Conservation (phyloP, 2,797 vertebrate genomes). For the Ambastaia sidthimunki region DNA sequence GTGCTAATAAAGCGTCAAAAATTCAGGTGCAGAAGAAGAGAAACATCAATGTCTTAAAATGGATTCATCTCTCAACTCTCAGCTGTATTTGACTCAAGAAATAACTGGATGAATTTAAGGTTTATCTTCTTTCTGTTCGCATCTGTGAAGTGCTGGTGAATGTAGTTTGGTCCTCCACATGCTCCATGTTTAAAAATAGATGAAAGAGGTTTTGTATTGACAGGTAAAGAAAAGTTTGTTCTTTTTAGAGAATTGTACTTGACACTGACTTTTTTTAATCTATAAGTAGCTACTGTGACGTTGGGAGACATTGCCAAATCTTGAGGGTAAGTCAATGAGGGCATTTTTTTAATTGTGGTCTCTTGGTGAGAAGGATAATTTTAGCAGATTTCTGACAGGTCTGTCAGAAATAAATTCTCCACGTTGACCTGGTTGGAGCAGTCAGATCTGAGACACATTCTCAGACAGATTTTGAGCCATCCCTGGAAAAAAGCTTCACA, state of each 20-base stretch:
- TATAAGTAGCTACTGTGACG: neutral
- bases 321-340: conserved; percentile 4
- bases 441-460: neutral
- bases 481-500: neutral
- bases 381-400: neutral
- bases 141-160: neutral
- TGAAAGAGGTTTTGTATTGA: neutral
- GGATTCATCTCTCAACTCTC: neutral
- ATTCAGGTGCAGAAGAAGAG: neutral
- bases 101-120: neutral
- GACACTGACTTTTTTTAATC: neutral
- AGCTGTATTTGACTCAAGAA: neutral
- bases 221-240: neutral
- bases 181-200: neutral
- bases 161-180: neutral
- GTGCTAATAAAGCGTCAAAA: neutral
- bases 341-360: neutral
- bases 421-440: neutral
- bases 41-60: neutral
- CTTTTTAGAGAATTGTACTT: neutral
- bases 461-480: conserved; percentile 4
- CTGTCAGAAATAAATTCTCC: neutral
- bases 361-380: neutral
- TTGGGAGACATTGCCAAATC: neutral
- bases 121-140: neutral